Percentiles rank a stretch among this genome's conserved stretches.
These are phyloP conservation scores for Chrysodeixis includens DNA, from an alignment of 2,888 invertebrate species.

Conservation along the genomic window DNA sequence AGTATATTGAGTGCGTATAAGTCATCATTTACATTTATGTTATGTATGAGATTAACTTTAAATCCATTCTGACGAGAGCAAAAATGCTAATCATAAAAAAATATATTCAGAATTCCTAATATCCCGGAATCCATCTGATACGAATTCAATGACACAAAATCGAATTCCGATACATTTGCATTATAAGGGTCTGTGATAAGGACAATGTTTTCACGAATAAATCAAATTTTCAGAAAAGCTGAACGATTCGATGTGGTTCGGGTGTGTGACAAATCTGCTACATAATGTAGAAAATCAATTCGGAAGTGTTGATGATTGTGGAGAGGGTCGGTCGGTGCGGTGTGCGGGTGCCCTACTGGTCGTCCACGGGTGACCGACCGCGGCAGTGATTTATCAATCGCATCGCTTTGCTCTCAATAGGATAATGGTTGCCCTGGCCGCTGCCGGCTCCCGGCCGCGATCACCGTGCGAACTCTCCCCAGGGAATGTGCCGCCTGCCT, in stretches of 20 bases:
- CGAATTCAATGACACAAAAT: background rate
- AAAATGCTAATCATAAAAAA: conserved; percentile 3
- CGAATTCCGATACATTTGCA: background rate
- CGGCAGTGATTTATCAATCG: conserved; percentile 53
- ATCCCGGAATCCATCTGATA: background rate
- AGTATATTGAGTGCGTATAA: too few species aligned
- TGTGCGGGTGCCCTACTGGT: conserved; percentile 28
- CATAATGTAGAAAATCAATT: conserved; percentile 1
- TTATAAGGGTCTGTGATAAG: background rate
- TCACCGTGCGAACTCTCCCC: conserved; percentile 48
- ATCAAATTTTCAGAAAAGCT: background rate
- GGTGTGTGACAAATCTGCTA: background rate
- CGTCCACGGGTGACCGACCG: conserved; percentile 56
- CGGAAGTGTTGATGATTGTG: background rate
- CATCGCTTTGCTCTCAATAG: conserved; percentile 48
- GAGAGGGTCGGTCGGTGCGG: background rate
- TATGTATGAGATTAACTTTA: background rate
- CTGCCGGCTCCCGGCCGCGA: conserved; percentile 21
- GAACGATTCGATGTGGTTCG: background rate
- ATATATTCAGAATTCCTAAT: background rate
- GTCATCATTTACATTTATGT: too few species aligned
- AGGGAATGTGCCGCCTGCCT: conserved; percentile 37
- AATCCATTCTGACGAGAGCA: background rate
- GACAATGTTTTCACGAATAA: background rate
- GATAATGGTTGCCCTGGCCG: conserved; percentile 46